Base-by-base conservation (phyloP, 2,888 invertebrate genomes). In the Parapristionchus giblindavisi region DNA sequence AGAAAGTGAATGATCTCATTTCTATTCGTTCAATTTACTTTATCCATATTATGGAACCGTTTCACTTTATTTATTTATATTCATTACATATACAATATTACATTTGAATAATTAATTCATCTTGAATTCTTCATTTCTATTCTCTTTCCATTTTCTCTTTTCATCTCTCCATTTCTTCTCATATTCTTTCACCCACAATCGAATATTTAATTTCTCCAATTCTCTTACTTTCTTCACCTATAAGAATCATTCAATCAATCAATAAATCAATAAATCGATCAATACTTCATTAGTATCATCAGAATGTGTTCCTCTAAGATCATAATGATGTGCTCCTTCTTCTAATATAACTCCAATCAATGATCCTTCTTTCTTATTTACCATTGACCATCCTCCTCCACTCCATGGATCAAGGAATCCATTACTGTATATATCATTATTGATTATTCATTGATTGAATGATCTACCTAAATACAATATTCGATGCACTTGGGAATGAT, bases 401-500 rank as follows among this genome's bases (percentile, higher is more conserved):
- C 89, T 89, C 90, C 90, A 90, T 4, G 90, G 90, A 78, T 91
- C 90, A 66, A 90, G 82, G 71, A 84, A 79, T n/a, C 90, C 90
- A 85, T 91, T 90, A 78, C 89, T 90, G n/a, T 27, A 60, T 36
- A 11, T 34, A 29, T 5, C n/a, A n/a, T n/a, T n/a, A n/a, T n/a
- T n/a, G n/a, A n/a, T n/a, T n/a, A n/a, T n/a, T n/a, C n/a, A n/a
- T n/a, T n/a, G n/a, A n/a, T n/a, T n/a, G 8, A 4, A 58, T 56
- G 1, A n/a, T 34, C 21, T 78, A 90, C 89, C 89, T 89, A 85
- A 92, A 92, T 66, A 92, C 91, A 77, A 92, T 92, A 83, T 92
- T 92, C 76, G 90, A 89, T 2, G 91, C 89, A n/a, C 89, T 87
- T 11, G 91, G 90, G 48, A 96, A 90, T 8, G 71, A 68, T 84